Evolutionary conservation across 2,888 invertebrate genomes (phyloP).

Genomic region (Aphrophora alni): DNA sequence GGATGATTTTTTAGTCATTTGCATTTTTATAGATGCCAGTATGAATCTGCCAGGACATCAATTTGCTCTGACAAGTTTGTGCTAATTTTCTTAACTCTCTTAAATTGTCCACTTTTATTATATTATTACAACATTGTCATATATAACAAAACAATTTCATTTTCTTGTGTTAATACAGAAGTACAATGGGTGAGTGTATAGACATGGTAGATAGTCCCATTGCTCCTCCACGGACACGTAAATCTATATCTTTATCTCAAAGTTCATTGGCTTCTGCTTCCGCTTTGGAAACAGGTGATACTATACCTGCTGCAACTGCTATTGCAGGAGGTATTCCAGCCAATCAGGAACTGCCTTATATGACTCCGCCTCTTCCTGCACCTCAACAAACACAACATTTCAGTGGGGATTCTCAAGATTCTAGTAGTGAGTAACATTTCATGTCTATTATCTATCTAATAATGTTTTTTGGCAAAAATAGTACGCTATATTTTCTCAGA

Average conservation of each 20-base stretch:
- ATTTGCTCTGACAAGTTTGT: too few species aligned
- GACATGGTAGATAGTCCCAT: conserved; percentile 55
- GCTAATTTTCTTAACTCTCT: too few species aligned
- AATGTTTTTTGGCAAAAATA: neutral
- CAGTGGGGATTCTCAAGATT: conserved; percentile 91
- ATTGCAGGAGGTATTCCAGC: conserved; percentile 86
- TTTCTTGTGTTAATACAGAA: neutral
- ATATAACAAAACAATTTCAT: too few species aligned
- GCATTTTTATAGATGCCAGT: too few species aligned
- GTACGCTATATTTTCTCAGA: too few species aligned
- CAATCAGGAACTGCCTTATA: conserved; percentile 87
- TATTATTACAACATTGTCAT: too few species aligned
- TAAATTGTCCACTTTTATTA: too few species aligned
- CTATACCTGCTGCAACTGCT: conserved; percentile 84
- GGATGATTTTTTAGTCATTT: too few species aligned
- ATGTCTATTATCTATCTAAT: neutral
- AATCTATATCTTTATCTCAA: conserved; percentile 58
- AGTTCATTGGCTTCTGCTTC: conserved; percentile 56
- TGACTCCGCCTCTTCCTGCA: conserved; percentile 76
- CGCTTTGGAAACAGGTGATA: conserved; percentile 57
- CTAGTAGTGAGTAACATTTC: conserved; percentile 76
- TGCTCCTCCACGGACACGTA: conserved; percentile 62
- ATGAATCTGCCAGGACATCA: too few species aligned
- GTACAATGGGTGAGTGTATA: neutral
- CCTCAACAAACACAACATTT: conserved; percentile 68